phyloP scores from a whole-genome alignment of 1,140 invertebrate species.

The Trissolcus basalis region DNA sequence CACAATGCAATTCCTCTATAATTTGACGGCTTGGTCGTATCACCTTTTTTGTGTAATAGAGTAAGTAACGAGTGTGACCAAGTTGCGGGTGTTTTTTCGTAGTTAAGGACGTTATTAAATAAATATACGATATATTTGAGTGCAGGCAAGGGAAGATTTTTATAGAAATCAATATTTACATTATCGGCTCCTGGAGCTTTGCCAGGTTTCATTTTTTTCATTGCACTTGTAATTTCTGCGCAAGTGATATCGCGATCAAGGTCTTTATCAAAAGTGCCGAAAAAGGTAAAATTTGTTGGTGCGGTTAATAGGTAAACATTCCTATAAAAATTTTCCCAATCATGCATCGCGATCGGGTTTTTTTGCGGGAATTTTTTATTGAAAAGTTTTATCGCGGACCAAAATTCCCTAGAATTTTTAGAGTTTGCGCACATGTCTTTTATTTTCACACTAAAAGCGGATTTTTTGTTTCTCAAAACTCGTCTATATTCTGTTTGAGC shows the following conservation, averaged over 20 bases:
- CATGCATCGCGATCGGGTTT: neutral
- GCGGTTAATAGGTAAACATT: neutral
- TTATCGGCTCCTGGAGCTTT: conserved; percentile 1
- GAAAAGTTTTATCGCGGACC: neutral
- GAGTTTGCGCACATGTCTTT: neutral
- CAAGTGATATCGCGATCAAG: neutral
- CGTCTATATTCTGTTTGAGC: neutral
- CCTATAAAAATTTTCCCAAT: conserved; percentile 4
- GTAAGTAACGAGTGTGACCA: neutral
- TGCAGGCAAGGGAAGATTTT: neutral
- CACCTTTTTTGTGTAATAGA: conserved; percentile 1
- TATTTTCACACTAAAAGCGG: neutral
- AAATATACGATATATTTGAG: neutral
- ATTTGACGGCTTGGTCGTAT: neutral
- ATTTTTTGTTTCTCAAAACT: neutral
- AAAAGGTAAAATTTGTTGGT: neutral
- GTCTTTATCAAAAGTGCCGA: conserved; percentile 2
- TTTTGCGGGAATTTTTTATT: neutral
- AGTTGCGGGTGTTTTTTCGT: neutral
- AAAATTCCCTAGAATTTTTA: neutral
- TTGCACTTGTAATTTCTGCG: neutral
- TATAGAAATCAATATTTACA: conserved; percentile 6
- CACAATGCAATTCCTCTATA: neutral
- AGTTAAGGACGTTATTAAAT: neutral
- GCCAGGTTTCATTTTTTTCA: conserved; percentile 8